A percentile compares a stretch with the other conserved stretches of the same genome.
Evolutionary conservation across 2,888 invertebrate species (phyloP).

Genomic region (Rhodophaea formosa): DNA sequence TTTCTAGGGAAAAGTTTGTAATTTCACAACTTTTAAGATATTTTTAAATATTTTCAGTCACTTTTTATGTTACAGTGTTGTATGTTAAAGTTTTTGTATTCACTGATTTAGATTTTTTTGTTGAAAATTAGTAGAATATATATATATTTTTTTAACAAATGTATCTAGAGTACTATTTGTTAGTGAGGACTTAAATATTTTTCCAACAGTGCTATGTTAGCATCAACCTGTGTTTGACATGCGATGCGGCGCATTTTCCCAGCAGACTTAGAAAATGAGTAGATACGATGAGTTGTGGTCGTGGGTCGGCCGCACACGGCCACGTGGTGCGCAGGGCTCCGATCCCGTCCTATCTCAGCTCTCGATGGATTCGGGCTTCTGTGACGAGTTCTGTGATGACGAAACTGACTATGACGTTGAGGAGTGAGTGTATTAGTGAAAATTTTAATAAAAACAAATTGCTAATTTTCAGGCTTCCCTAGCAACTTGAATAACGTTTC

Average conservation of each 20-base stretch:
- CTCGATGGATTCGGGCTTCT: slow-evolving; percentile 8
- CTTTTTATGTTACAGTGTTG: too few species aligned
- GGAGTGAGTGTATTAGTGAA: slow-evolving; percentile 7
- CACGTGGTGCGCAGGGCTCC: background rate
- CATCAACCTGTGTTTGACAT: slow-evolving; percentile 7
- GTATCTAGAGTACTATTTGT: too few species aligned
- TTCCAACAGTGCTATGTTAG: background rate
- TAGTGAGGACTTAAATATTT: background rate
- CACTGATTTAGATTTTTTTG: too few species aligned
- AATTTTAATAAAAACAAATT: background rate
- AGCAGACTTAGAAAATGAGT: slow-evolving; percentile 10
- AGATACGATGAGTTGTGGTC: slow-evolving; percentile 11
- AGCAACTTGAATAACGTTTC: too few species aligned
- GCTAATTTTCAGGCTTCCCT: too few species aligned
- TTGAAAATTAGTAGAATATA: too few species aligned
- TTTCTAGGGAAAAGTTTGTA: too few species aligned
- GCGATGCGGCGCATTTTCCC: slow-evolving; percentile 6
- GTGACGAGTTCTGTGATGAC: slow-evolving; percentile 8
- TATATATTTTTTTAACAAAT: too few species aligned
- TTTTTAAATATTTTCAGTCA: too few species aligned
- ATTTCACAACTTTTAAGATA: too few species aligned
- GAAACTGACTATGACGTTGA: slow-evolving; percentile 11
- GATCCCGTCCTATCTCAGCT: background rate
- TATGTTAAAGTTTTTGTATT: too few species aligned
- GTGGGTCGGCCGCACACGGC: background rate